phyloP scores from a whole-genome alignment of 2,113 vertebrate species.

The Pseudopipra pipra region DNA sequence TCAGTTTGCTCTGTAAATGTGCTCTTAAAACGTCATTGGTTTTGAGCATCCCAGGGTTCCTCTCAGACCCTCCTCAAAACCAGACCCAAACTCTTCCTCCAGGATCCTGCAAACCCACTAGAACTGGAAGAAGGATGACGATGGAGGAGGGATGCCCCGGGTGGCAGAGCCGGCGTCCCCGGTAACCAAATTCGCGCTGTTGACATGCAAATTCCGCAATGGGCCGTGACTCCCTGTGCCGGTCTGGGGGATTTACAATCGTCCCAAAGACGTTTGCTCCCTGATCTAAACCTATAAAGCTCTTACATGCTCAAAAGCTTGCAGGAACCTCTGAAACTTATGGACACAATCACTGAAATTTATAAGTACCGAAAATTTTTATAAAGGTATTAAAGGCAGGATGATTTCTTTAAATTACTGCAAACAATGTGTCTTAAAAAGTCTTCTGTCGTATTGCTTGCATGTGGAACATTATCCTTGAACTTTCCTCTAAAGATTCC shows the following conservation, averaged over 20 bases:
- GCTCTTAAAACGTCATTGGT: background rate
- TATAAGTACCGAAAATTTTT: background rate
- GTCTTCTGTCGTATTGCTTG: background rate
- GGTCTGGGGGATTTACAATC: background rate
- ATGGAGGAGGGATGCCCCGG: background rate
- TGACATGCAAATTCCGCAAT: background rate
- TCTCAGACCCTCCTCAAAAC: background rate
- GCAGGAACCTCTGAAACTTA: background rate
- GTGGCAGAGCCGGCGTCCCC: background rate
- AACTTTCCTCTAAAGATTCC: background rate
- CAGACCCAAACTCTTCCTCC: background rate
- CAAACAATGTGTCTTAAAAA: background rate
- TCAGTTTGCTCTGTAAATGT: background rate
- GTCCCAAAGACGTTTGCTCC: background rate
- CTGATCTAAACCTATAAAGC: background rate
- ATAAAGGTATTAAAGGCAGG: background rate
- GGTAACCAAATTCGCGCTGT: background rate
- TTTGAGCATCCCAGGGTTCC: background rate
- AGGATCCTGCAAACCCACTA: background rate
- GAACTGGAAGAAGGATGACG: background rate
- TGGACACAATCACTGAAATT: background rate
- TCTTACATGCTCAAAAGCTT: background rate
- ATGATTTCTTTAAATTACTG: background rate
- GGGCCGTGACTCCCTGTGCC: background rate
- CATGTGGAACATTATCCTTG: background rate